phyloP scores from a whole-genome alignment of 2,888 invertebrate species.

The Amblyteles armatorius region DNA sequence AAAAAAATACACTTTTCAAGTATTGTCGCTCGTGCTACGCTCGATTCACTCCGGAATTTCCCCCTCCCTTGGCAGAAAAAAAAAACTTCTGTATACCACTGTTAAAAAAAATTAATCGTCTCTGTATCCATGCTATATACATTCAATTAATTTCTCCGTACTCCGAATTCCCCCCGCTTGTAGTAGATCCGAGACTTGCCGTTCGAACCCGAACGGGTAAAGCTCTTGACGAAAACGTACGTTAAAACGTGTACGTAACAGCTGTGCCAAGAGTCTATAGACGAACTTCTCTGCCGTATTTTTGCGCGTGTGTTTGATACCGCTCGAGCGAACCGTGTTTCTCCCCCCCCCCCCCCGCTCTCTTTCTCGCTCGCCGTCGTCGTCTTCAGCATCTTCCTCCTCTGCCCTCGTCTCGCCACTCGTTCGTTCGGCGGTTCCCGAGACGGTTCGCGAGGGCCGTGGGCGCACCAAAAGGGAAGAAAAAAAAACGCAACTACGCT shows the following conservation, averaged over 20 bases:
- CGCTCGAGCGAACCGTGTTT: conserved; percentile 13
- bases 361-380: not conserved
- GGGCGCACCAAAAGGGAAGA: conserved; percentile 58
- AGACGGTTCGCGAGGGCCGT: conserved; percentile 28
- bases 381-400: not conserved
- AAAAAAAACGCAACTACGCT: conserved; percentile 66
- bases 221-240: conserved; percentile 12
- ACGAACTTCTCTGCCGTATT: conserved; percentile 7
- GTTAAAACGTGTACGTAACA: conserved; percentile 36
- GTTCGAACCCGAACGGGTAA: not conserved
- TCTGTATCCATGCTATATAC: not conserved
- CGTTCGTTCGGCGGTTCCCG: not conserved
- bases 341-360: not conserved
- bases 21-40: conserved; percentile 33
- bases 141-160: conserved; percentile 27
- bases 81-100: not conserved
- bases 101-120: conserved; percentile 3
- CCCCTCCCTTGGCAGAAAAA: conserved; percentile 2
- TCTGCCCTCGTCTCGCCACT: not conserved
- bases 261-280: conserved; percentile 50
- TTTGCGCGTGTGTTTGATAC: conserved; percentile 3
- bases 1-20: not conserved
- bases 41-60: conserved; percentile 18
- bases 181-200: conserved; percentile 17
- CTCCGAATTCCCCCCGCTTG: not conserved